Conservation (phyloP, 2,888 invertebrate genomes). For the Scrobipalpa costella region DNA sequence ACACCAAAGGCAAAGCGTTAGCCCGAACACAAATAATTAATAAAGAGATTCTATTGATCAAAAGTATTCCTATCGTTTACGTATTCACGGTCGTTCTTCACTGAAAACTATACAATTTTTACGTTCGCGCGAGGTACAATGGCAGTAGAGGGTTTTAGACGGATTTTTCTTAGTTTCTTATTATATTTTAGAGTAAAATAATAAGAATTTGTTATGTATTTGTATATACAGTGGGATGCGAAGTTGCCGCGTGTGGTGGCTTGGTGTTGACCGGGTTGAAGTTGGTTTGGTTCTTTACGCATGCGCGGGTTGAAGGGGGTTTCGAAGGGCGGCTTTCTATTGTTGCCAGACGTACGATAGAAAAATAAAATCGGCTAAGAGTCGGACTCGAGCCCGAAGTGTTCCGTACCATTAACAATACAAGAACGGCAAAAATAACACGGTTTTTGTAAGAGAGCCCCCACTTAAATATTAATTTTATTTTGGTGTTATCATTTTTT, state of each 20-base stretch:
- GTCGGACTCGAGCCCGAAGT: too few species aligned
- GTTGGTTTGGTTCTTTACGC: slow-evolving; percentile 57
- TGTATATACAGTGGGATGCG: slow-evolving; percentile 65
- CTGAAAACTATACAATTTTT: slow-evolving; percentile 36
- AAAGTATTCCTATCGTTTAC: slow-evolving; percentile 50
- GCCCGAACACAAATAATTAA: slow-evolving; percentile 76
- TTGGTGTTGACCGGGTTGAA: slow-evolving; percentile 65
- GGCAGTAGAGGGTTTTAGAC: slow-evolving; percentile 52
- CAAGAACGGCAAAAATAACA: too few species aligned
- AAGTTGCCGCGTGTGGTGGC: slow-evolving; percentile 71
- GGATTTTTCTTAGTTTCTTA: slow-evolving; percentile 67
- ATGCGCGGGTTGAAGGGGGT: slow-evolving; percentile 72
- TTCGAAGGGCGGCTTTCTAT: slow-evolving; percentile 59
- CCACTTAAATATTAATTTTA: too few species aligned
- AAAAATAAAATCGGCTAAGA: too few species aligned
- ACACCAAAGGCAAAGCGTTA: slow-evolving; percentile 56
- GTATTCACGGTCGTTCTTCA: slow-evolving; percentile 31
- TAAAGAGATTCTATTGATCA: slow-evolving; percentile 74
- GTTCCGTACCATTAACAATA: too few species aligned
- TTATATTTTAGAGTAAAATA: slow-evolving; percentile 62
- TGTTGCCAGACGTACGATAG: slow-evolving; percentile 68
- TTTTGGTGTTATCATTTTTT: too few species aligned
- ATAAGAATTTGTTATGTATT: slow-evolving; percentile 71
- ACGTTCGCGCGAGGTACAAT: slow-evolving; percentile 22
- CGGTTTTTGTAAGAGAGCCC: too few species aligned